A percentile compares a stretch with the other conserved stretches of the same genome.
Conservation (phyloP, 2,888 invertebrate species). For the Spatulosminthurus flaviceps region DNA sequence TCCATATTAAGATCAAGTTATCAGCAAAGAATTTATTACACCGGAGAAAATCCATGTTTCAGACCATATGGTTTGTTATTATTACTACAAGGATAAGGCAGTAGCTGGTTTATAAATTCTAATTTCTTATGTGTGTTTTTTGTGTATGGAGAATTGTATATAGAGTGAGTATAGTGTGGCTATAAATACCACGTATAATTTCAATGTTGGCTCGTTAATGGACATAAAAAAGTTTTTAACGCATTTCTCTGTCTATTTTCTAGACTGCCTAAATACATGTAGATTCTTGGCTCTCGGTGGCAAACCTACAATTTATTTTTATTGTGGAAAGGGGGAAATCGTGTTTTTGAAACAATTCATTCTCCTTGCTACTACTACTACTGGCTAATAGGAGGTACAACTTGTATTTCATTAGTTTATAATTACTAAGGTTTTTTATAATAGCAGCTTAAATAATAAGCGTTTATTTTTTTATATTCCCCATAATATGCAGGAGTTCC, state of each 20-base stretch:
- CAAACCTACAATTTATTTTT: slow-evolving; percentile 10
- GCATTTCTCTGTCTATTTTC: not conserved
- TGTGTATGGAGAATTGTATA: no score
- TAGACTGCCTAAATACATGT: not conserved
- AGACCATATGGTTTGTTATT: slow-evolving; percentile 4
- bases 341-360: not conserved
- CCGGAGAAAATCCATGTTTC: not conserved
- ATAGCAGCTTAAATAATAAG: not conserved
- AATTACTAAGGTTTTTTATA: not conserved
- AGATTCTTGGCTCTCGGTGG: no score
- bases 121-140: not conserved
- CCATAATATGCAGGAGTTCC: no score
- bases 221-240: not conserved
- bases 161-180: no score
- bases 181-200: no score
- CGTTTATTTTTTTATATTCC: no score
- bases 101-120: not conserved
- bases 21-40: slow-evolving; percentile 5
- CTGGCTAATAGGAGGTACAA: not conserved
- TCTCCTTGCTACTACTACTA: no score
- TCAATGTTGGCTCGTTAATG: slow-evolving; percentile 7
- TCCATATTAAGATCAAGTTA: slow-evolving; percentile 18
- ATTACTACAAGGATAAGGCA: not conserved
- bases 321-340: not conserved
- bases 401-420: not conserved